A percentile compares a stretch with the other conserved stretches of the same genome.
These are phyloP conservation scores for Bombus polaris DNA, from an alignment of 1,140 invertebrate species.

Conservation along the genomic window DNA sequence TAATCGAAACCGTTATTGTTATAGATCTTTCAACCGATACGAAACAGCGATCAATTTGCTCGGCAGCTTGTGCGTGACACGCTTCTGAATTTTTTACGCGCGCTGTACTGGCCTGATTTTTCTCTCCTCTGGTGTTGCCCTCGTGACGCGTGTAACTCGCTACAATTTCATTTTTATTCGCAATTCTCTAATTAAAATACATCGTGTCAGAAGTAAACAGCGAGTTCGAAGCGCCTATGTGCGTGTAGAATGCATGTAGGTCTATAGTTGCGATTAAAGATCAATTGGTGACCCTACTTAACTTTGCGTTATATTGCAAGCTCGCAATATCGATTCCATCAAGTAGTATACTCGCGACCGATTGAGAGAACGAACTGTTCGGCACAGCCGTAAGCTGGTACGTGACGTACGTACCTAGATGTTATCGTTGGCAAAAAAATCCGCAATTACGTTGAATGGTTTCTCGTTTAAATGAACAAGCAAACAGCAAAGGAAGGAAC, in stretches of 20 bases:
- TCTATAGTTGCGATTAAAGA: too few species aligned
- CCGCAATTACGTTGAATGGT: background rate
- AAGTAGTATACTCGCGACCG: background rate
- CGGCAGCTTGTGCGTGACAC: constrained; percentile 6
- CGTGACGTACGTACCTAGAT: constrained; percentile 9
- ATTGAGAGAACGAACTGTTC: background rate
- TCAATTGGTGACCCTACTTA: too few species aligned
- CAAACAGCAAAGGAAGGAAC: too few species aligned
- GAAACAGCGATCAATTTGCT: constrained; percentile 40
- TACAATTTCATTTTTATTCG: background rate
- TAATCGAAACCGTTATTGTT: constrained; percentile 48
- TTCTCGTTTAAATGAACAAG: constrained; percentile 1
- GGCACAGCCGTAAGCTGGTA: background rate
- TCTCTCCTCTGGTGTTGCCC: background rate
- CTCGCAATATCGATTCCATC: background rate
- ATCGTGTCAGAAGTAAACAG: background rate
- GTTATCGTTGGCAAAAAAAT: constrained; percentile 16
- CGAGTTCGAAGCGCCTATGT: background rate
- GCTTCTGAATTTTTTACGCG: background rate
- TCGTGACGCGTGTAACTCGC: background rate
- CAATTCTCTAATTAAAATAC: background rate
- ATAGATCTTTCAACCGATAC: constrained; percentile 37
- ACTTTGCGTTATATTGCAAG: too few species aligned
- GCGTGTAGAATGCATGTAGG: too few species aligned
- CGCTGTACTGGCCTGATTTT: background rate